These are phyloP conservation scores for Himalopsyche tibetana DNA, from an alignment of 2,888 invertebrate genomes.

Conservation along the genomic window DNA sequence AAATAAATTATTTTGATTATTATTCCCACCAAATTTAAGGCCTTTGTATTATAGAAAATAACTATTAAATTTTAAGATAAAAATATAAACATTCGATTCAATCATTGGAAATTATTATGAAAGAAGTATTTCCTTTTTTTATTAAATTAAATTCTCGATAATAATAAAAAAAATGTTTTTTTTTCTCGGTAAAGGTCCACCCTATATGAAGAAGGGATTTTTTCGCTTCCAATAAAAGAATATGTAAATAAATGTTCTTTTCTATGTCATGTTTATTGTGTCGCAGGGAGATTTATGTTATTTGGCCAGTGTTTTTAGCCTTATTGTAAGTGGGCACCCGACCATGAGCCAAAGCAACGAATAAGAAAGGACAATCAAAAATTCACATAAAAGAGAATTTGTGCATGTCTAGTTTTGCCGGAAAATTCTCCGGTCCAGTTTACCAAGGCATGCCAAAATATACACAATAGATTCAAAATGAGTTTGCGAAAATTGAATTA, in stretches of 20 bases:
- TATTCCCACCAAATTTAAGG: no score
- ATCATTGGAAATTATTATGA: no score
- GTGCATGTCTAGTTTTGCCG: constrained; percentile 41
- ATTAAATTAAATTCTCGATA: no score
- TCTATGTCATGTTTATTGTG: constrained; percentile 34
- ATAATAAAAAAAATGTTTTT: no score
- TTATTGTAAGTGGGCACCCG: constrained; percentile 43
- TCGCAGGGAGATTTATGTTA: constrained; percentile 49
- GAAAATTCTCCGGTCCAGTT: constrained; percentile 22
- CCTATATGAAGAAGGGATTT: not conserved
- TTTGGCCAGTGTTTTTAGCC: constrained; percentile 43
- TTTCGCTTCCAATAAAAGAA: constrained; percentile 30
- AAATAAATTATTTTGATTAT: no score
- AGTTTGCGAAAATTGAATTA: not conserved
- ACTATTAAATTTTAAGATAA: no score
- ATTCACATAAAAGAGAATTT: constrained; percentile 51
- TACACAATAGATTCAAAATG: constrained; percentile 15
- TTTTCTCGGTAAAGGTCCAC: not conserved
- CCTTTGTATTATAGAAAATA: no score
- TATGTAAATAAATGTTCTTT: constrained; percentile 30
- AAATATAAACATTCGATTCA: no score
- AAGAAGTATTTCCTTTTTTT: no score
- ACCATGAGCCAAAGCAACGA: constrained; percentile 49
- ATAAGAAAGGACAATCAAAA: constrained; percentile 56
- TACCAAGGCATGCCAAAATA: constrained; percentile 31